These are phyloP conservation scores for Dipodomys stephensi DNA, from an alignment of 2,113 vertebrate genomes.

Conservation along the genomic window DNA sequence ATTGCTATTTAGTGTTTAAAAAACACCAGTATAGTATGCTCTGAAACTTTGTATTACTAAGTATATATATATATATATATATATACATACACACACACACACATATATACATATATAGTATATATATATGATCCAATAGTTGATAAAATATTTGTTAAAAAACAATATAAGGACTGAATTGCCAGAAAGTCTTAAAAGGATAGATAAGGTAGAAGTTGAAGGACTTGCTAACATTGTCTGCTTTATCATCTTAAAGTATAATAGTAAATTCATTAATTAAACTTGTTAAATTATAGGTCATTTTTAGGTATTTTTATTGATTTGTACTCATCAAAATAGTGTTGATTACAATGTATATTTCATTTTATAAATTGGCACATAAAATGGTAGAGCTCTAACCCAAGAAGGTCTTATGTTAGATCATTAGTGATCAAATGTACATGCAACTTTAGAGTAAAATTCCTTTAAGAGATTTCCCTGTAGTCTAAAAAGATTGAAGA, in stretches of 20 bases:
- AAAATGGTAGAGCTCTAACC: not conserved
- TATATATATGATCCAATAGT: not conserved
- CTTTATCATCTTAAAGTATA: not conserved
- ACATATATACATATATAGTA: not conserved
- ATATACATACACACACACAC: too few species aligned
- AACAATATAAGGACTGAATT: not conserved
- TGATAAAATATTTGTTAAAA: not conserved
- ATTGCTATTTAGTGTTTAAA: not conserved
- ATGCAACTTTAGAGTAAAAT: not conserved
- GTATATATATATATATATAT: not conserved
- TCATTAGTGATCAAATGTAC: not conserved
- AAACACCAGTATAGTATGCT: not conserved
- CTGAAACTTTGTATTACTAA: not conserved
- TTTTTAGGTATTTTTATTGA: not conserved
- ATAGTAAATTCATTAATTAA: not conserved
- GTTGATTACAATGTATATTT: not conserved
- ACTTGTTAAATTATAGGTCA: not conserved
- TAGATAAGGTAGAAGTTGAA: not conserved
- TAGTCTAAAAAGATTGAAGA: not conserved
- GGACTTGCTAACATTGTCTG: not conserved
- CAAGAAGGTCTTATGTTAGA: not conserved
- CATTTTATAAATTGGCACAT: not conserved
- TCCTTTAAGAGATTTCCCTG: not conserved
- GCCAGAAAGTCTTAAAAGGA: not conserved
- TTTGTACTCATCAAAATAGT: not conserved